These are phyloP conservation scores for Amblyraja radiata DNA, from an alignment of 2,797 vertebrate species.

Conservation along the genomic window DNA sequence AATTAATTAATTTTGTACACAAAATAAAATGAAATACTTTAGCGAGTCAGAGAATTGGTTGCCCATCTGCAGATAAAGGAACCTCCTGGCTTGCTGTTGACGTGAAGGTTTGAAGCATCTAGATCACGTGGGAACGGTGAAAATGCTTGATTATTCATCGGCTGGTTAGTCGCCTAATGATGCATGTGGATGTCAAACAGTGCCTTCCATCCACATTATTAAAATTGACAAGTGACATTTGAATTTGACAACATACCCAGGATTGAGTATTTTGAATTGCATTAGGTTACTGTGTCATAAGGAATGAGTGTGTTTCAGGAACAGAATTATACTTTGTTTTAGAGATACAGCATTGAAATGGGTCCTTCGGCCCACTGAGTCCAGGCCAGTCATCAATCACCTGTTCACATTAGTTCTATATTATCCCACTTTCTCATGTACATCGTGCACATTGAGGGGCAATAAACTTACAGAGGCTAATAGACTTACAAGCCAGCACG, in stretches of 20 bases:
- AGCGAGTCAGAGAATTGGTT: not conserved
- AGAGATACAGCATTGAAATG: too few relatives aligned
- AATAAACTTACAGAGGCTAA: too few relatives aligned
- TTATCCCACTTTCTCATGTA: too few relatives aligned
- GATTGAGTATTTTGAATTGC: not conserved
- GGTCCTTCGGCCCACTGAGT: too few relatives aligned
- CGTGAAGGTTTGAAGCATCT: not conserved
- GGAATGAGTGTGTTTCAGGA: not conserved
- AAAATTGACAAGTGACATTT: not conserved
- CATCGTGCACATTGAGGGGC: too few relatives aligned
- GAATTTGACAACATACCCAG: not conserved
- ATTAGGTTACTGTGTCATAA: too few relatives aligned
- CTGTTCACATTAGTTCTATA: too few relatives aligned
- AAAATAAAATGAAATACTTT: not conserved
- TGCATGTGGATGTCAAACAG: not conserved
- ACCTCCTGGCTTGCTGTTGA: not conserved
- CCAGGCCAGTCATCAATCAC: too few relatives aligned
- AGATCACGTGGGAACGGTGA: not conserved
- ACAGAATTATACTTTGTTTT: too few relatives aligned
- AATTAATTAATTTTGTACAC: not conserved
- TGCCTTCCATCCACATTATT: not conserved
- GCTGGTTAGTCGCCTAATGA: slow-evolving; percentile 9
- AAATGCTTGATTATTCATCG: not conserved
- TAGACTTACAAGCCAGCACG: too few relatives aligned
- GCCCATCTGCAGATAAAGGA: not conserved